Conservation (phyloP, 2,113 vertebrate genomes). For the Pelobates fuscus region DNA sequence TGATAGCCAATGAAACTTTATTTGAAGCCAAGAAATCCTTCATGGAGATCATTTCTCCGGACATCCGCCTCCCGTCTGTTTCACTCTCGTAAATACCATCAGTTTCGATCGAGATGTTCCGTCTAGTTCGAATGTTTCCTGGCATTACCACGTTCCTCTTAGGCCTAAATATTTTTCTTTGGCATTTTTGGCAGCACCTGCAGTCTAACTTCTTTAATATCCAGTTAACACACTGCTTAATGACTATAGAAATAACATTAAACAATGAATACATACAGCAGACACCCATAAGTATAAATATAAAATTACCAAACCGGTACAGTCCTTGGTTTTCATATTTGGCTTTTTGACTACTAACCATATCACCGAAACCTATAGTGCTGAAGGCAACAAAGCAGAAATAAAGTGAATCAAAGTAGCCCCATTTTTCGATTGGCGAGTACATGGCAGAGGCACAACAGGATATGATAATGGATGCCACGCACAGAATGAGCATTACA, state of each 20-base stretch:
- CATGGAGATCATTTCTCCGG: conserved; percentile 95
- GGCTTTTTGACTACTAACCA: conserved; percentile 89
- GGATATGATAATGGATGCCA: conserved; percentile 85
- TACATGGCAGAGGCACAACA: conserved; percentile 95
- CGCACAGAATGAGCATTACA: conserved; percentile 90
- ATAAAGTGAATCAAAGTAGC: conserved; percentile 93
- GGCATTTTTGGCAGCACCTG: conserved; percentile 74
- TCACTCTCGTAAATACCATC: conserved; percentile 85
- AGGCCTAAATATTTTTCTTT: conserved; percentile 67
- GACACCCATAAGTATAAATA: conserved; percentile 92
- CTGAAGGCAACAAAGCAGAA: conserved; percentile 98
- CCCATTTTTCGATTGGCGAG: conserved; percentile 87
- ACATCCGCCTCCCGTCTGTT: conserved; percentile 83
- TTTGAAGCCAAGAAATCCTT: conserved; percentile 90
- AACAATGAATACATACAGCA: conserved; percentile 98
- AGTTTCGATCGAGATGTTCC: conserved; percentile 86
- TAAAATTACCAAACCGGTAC: conserved; percentile 87
- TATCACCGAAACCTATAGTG: conserved; percentile 95
- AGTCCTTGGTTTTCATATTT: conserved; percentile 79
- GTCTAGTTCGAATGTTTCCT: conserved; percentile 66
- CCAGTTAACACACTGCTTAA: conserved; percentile 97
- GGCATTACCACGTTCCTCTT: conserved; percentile 86
- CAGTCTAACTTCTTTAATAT: conserved; percentile 79
- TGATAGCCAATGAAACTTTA: conserved; percentile 89
- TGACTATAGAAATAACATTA: conserved; percentile 95